Base-by-base conservation (phyloP, 2,888 invertebrate genomes). In the Spilosoma lubricipeda region DNA sequence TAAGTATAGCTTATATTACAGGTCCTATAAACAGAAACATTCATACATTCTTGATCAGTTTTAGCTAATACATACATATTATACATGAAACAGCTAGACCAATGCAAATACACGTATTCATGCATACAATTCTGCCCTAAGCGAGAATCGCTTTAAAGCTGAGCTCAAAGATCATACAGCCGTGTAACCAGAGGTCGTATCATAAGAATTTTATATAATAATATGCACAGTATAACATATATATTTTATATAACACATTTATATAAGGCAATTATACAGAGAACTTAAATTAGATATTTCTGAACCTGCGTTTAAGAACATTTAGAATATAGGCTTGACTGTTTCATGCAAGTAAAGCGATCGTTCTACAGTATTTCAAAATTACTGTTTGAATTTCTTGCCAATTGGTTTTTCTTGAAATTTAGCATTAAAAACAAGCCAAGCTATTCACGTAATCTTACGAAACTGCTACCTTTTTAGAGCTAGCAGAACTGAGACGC, bases 401-500 rank as follows among this genome's bases (percentile, higher is more conserved):
- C 15, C 27, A 18, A 27, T 18, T 13, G 59, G n/a, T n/a, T 59
- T 30, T 30, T 30, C 27, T 63, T 63, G 27, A 27, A 27, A 59
- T 59, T 30, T 13, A 63, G 5, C 63, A 36, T 36, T 5, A 1
- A 27, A 5, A 63, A 30, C 5, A 27, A 63, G 63, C 56, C 56
- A n/a, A 56, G 56, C 56, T 56, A 27, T 59, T 59, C 27, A 27
- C 27, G 2, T 11, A 15, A 11, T 13, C 23, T 56, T n/a, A 56
- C n/a, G 13, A 33, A 33, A 52, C 23, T 30, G 23, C 23, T 67
- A 48, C 20, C n/a, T 56, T 56, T 8, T 52, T 69, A 15, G n/a
- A 52, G 52, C 23, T 30, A 45, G 18, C 42, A 71, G 68, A 52
- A 73, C 72, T 70, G 23, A 27, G 36, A 68, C 68, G 71, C 66